These are phyloP conservation scores for Columba guinea DNA, from an alignment of 2,797 vertebrate genomes.

Conservation along the genomic window DNA sequence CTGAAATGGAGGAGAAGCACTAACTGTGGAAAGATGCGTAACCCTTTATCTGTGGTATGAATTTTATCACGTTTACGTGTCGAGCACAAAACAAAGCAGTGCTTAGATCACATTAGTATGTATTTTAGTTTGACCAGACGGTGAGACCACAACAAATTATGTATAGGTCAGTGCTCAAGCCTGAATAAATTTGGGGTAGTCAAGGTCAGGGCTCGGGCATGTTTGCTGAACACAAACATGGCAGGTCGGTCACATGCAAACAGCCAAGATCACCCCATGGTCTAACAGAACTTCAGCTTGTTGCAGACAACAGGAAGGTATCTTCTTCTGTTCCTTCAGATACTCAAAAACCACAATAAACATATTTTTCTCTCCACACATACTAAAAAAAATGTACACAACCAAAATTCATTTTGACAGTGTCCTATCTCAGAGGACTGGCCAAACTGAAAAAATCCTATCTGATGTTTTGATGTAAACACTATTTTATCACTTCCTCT, in stretches of 20 bases:
- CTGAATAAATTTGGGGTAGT: conserved; percentile 7
- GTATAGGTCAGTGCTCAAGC: conserved; percentile 38
- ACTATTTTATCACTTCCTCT: neutral
- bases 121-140: neutral
- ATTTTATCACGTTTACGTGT: neutral
- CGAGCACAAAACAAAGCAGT: neutral
- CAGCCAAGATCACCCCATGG: neutral
- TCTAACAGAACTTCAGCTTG: neutral
- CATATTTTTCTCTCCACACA: neutral
- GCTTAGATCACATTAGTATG: neutral
- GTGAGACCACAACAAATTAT: conserved; percentile 44
- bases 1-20: neutral
- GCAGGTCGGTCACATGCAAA: neutral
- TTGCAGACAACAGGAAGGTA: neutral
- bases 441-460: neutral
- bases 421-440: neutral
- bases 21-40: neutral
- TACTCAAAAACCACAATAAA: neutral
- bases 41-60: neutral
- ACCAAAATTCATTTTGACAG: neutral
- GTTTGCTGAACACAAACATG: neutral
- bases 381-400: neutral
- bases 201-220: conserved; percentile 35
- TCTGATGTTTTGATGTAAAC: neutral
- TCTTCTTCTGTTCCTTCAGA: neutral